Conservation (phyloP, 2,888 invertebrate genomes). For the Biston betularia region DNA sequence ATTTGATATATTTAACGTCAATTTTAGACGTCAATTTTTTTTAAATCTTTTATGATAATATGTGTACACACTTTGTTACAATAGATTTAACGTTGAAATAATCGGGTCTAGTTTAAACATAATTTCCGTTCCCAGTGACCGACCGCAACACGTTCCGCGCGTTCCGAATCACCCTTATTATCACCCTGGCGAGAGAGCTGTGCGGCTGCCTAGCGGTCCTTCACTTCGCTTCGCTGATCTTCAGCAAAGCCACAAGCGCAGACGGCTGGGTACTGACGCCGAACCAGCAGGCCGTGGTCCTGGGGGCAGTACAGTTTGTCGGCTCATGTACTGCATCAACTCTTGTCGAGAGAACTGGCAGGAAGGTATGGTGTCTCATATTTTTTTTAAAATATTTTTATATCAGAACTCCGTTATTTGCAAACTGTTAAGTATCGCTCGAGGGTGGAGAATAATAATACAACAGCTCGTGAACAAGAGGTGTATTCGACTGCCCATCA, state of each 20-base stretch:
- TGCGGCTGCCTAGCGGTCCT: constrained; percentile 80
- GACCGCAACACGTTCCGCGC: constrained; percentile 78
- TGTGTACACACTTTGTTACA: too few species aligned
- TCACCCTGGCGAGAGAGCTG: constrained; percentile 75
- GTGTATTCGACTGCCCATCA: too few species aligned
- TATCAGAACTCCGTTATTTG: not conserved
- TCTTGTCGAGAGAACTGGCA: constrained; percentile 74
- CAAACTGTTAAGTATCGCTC: too few species aligned
- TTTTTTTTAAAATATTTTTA: too few species aligned
- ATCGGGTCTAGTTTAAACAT: not conserved
- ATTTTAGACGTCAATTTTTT: too few species aligned
- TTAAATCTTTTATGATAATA: too few species aligned
- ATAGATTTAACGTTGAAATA: too few species aligned
- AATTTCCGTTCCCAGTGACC: constrained; percentile 58
- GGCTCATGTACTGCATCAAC: constrained; percentile 76
- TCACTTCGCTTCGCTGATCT: constrained; percentile 80
- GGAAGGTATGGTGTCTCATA: constrained; percentile 73
- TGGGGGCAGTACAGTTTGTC: constrained; percentile 73
- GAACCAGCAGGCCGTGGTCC: constrained; percentile 74
- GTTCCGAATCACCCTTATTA: constrained; percentile 83
- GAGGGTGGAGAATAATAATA: too few species aligned
- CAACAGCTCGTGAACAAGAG: too few species aligned
- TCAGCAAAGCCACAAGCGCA: constrained; percentile 69
- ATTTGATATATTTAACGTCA: too few species aligned
- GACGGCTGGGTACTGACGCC: constrained; percentile 66